These are phyloP conservation scores for Stylophora pistillata DNA, from an alignment of 64 coral and sea anemone genomes.

Conservation along the genomic window DNA sequence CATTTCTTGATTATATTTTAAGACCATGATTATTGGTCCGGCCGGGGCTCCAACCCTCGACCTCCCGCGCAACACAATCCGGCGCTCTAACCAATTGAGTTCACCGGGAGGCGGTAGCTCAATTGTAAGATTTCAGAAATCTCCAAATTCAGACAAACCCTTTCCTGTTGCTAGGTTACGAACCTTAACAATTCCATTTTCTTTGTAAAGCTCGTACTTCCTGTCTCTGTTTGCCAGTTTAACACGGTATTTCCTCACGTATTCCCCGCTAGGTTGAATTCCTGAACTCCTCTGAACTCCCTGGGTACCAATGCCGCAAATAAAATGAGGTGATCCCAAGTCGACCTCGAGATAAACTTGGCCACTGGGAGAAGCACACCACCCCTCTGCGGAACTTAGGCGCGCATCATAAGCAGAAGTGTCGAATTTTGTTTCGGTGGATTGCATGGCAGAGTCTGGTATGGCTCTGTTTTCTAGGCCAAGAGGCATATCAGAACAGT, in stretches of 20 bases:
- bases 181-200: constrained; percentile 11
- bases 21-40: no score
- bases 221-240: background rate
- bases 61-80: no score
- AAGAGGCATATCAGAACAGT: background rate
- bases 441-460: background rate
- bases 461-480: constrained; percentile 31
- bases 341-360: background rate
- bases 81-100: no score
- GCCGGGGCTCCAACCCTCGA: no score
- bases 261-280: background rate
- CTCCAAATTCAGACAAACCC: no score
- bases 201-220: background rate
- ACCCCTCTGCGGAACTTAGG: background rate
- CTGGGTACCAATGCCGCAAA: constrained; percentile 32
- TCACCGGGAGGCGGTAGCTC: no score
- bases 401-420: background rate
- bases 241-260: background rate
- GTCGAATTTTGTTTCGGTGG: background rate
- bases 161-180: background rate
- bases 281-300: no score
- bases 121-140: no score
- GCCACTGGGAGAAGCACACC: background rate
- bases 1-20: no score
- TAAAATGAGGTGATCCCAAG: background rate